Evolutionary conservation across 2,888 invertebrate genomes (phyloP).

Genomic region (Epiperipatus broadwayi): DNA sequence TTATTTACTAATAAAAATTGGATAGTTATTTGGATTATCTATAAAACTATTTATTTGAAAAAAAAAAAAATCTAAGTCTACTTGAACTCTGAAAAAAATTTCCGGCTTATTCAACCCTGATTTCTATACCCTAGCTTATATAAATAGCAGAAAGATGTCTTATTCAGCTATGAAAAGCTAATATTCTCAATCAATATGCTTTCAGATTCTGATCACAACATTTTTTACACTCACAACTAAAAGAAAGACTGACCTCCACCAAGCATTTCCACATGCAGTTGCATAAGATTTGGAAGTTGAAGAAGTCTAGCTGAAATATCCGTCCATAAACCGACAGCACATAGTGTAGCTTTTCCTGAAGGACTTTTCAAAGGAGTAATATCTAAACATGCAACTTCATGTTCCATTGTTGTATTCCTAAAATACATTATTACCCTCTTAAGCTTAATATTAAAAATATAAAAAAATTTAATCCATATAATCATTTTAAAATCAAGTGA

Average conservation of each 20-base stretch:
- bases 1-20: too few relatives aligned
- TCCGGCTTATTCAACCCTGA: neutral
- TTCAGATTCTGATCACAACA: too few relatives aligned
- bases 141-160: neutral
- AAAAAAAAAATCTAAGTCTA: too few relatives aligned
- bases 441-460: slow-evolving; percentile 25
- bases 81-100: too few relatives aligned
- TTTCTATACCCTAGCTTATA: neutral
- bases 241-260: too few relatives aligned
- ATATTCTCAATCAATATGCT: too few relatives aligned
- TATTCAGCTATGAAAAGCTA: too few relatives aligned
- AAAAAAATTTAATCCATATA: slow-evolving; percentile 17
- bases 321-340: slow-evolving; percentile 90
- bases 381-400: slow-evolving; percentile 91
- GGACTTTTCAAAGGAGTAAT: slow-evolving; percentile 46
- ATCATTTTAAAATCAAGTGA: too few relatives aligned
- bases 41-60: too few relatives aligned
- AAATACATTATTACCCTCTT: slow-evolving; percentile 17
- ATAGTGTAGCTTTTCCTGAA: slow-evolving; percentile 43
- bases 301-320: slow-evolving; percentile 80
- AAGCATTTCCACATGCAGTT: slow-evolving; percentile 64
- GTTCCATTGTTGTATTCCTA: slow-evolving; percentile 44
- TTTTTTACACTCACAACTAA: too few relatives aligned
- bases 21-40: too few relatives aligned
- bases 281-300: slow-evolving; percentile 54